phyloP scores from a whole-genome alignment of 2,797 vertebrate species.

The Onychomys leucogaster region DNA sequence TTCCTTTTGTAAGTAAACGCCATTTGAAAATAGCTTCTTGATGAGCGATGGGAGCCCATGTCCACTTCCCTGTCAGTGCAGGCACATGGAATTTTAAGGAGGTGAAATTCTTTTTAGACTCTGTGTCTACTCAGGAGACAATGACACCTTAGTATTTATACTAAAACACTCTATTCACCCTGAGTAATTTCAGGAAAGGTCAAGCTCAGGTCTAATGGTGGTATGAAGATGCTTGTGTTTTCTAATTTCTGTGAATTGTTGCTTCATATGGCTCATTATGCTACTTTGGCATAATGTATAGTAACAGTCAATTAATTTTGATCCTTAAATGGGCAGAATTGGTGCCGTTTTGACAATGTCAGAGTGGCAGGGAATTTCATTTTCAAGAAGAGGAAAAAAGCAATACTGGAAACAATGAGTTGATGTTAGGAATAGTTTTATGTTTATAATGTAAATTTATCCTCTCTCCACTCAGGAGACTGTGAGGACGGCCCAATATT shows the following conservation, averaged over 20 bases:
- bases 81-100: background rate
- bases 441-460: conserved; percentile 30
- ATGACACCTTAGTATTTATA: background rate
- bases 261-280: background rate
- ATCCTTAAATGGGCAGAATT: background rate
- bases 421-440: background rate
- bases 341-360: conserved; percentile 44
- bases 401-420: conserved; percentile 17
- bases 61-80: background rate
- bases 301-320: conserved; percentile 53
- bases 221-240: background rate
- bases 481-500: conserved; percentile 1
- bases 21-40: background rate
- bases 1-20: background rate
- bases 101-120: background rate
- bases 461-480: background rate
- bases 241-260: background rate
- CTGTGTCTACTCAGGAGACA: background rate
- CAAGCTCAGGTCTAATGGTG: background rate
- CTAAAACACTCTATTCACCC: background rate
- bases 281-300: background rate
- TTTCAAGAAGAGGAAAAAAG: background rate
- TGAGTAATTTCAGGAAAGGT: background rate
- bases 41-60: background rate
- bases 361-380: background rate